Conservation (phyloP, 2,797 vertebrate species). For the Microctenopoma stevenorrisi region DNA sequence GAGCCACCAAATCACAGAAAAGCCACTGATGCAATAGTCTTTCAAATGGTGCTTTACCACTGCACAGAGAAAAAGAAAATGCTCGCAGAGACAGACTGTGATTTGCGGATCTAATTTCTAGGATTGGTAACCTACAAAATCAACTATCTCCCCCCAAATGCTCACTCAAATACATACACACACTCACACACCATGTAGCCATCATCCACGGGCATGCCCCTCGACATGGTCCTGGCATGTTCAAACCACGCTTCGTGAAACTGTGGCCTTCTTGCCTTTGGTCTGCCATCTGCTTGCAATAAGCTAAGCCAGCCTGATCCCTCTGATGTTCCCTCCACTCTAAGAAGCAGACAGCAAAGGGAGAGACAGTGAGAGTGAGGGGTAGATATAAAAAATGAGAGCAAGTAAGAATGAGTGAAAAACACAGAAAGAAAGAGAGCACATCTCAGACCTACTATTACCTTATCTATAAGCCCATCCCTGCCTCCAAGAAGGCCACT, state of each 20-base stretch:
- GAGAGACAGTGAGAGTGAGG: constrained; percentile 55
- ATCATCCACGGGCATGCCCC: constrained; percentile 77
- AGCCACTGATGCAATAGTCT: constrained; percentile 71
- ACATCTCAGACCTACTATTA: constrained; percentile 56
- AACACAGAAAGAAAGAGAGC: constrained; percentile 57
- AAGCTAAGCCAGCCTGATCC: constrained; percentile 81
- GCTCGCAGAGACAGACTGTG: constrained; percentile 41
- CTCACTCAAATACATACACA: constrained; percentile 48
- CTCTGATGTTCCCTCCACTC: constrained; percentile 78
- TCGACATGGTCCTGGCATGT: constrained; percentile 80
- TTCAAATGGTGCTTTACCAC: constrained; percentile 42
- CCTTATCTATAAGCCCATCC: constrained; percentile 41
- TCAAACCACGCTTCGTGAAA: constrained; percentile 83
- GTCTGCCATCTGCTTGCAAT: constrained; percentile 83
- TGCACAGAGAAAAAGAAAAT: constrained; percentile 29
- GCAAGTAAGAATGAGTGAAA: constrained; percentile 54
- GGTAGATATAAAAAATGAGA: constrained; percentile 55
- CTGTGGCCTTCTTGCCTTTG: constrained; percentile 82
- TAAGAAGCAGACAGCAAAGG: constrained; percentile 68
- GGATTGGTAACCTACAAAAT: constrained; percentile 77
- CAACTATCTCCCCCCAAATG: constrained; percentile 49
- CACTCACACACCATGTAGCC: constrained; percentile 64
- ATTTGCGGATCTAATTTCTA: constrained; percentile 63
- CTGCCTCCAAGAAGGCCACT: constrained; percentile 49
- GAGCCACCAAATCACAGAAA: constrained; percentile 79